Conservation (phyloP, 2,113 vertebrate species). For the Zosterops japonicus region DNA sequence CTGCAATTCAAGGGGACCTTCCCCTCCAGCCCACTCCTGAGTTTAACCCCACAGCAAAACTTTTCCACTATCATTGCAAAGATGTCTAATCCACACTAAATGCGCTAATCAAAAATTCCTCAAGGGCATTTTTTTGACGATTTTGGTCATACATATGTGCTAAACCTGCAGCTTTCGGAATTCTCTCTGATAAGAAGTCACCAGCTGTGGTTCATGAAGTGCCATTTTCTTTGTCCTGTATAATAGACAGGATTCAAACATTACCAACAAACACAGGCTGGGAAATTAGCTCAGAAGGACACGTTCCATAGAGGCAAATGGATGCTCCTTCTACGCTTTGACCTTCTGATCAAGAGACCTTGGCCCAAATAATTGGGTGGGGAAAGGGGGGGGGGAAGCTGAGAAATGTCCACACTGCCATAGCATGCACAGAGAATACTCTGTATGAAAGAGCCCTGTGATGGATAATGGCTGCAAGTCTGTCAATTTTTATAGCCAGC, state of each 20-base stretch:
- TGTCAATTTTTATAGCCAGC: not conserved
- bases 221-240: constrained; percentile 9
- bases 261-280: not conserved
- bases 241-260: constrained; percentile 8
- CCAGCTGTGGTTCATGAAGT: not conserved
- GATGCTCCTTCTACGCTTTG: not conserved
- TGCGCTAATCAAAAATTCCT: not conserved
- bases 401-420: not conserved
- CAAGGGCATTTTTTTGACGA: not conserved
- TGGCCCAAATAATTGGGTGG: not conserved
- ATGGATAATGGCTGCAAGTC: not conserved
- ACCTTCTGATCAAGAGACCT: not conserved
- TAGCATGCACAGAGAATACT: not conserved
- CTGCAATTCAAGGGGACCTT: not conserved
- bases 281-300: not conserved
- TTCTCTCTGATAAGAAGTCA: not conserved
- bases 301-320: accelerated
- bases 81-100: not conserved
- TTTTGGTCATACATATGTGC: not conserved
- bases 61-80: accelerated
- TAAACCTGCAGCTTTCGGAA: not conserved
- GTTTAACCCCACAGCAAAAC: constrained; percentile 22
- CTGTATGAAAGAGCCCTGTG: not conserved
- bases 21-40: not conserved
- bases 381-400: not conserved